Conservation (phyloP, 2,888 invertebrate species). For the Xylophagus ater region DNA sequence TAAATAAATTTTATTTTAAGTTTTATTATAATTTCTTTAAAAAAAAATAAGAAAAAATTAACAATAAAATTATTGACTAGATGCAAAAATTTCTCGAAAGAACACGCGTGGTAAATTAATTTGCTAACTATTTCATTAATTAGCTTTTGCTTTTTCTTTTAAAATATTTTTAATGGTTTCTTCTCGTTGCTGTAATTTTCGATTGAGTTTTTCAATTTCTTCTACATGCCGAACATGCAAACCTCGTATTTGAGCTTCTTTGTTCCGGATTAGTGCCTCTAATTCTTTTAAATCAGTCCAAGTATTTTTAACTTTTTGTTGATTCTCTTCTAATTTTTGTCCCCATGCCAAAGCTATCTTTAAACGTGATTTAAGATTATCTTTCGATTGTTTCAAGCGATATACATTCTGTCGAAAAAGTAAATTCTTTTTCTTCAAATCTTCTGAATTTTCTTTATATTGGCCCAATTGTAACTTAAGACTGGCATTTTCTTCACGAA, state of each 20-base stretch:
- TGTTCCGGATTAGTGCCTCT: constrained; percentile 34
- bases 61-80: too few relatives aligned
- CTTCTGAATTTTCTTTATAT: constrained; percentile 20
- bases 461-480: constrained; percentile 24
- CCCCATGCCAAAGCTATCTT: constrained; percentile 35
- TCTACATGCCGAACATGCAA: constrained; percentile 30
- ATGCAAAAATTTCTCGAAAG: too few relatives aligned
- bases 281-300: constrained; percentile 34
- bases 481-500: constrained; percentile 19
- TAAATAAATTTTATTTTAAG: too few relatives aligned
- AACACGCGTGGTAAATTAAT: too few relatives aligned
- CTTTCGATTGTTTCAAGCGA: constrained; percentile 31
- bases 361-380: constrained; percentile 32
- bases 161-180: constrained; percentile 35
- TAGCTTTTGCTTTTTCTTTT: constrained; percentile 22
- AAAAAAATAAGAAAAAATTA: too few relatives aligned
- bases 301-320: constrained; percentile 29
- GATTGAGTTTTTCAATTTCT: constrained; percentile 31
- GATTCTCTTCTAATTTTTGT: constrained; percentile 32
- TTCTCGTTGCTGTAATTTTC: constrained; percentile 35
- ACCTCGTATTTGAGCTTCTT: constrained; percentile 36
- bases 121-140: too few relatives aligned
- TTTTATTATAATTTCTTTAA: too few relatives aligned
- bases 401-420: constrained; percentile 26
- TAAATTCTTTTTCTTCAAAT: constrained; percentile 22